These are phyloP conservation scores for Boloria euphrosyne DNA, from an alignment of 2,888 invertebrate species.

Conservation along the genomic window DNA sequence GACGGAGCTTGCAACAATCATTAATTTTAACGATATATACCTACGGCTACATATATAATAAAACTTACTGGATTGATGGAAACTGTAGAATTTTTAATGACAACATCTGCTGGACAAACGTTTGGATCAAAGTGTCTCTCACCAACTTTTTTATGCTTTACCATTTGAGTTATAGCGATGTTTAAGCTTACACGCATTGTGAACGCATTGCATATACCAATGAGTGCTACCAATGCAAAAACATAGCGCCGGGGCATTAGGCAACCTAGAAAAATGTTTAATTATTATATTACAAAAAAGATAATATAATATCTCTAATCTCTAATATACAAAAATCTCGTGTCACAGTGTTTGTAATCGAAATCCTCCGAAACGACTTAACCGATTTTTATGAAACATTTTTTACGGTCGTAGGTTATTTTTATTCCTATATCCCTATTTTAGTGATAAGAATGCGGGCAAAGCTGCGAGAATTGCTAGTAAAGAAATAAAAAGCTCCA, in stretches of 20 bases:
- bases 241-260: constrained; percentile 86
- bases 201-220: constrained; percentile 87
- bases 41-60: background rate
- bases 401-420: too few relatives aligned
- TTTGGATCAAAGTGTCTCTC: constrained; percentile 58
- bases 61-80: constrained; percentile 34
- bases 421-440: too few relatives aligned
- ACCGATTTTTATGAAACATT: too few relatives aligned
- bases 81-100: constrained; percentile 20
- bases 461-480: too few relatives aligned
- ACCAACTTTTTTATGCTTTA: constrained; percentile 67
- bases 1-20: too few relatives aligned
- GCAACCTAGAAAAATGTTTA: constrained; percentile 32
- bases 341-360: too few relatives aligned
- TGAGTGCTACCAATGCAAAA: constrained; percentile 86
- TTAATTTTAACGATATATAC: background rate
- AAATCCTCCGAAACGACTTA: too few relatives aligned
- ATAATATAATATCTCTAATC: too few relatives aligned
- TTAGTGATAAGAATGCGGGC: too few relatives aligned
- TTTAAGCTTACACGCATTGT: constrained; percentile 88
- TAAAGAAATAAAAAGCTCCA: too few relatives aligned
- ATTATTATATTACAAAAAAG: too few relatives aligned
- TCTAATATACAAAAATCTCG: too few relatives aligned
- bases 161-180: constrained; percentile 87
- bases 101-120: constrained; percentile 64